Percentiles rank a stretch among this genome's conserved stretches.
Conservation (phyloP, 1,140 invertebrate genomes). For the Meloidogyne hapla region DNA sequence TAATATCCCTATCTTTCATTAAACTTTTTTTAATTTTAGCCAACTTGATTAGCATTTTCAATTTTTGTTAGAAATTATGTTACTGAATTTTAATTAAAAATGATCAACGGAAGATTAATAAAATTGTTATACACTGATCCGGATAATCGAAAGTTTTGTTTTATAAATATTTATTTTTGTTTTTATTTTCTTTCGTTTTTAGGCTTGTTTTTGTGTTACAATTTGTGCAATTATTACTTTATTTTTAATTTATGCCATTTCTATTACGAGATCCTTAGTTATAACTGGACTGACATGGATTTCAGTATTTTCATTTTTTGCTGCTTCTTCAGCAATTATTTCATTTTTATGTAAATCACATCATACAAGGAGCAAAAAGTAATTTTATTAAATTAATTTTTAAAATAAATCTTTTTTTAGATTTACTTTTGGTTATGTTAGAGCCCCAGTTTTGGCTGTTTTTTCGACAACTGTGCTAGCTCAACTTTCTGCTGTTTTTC, state of each 20-base stretch:
- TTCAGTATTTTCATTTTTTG: conserved; percentile 57
- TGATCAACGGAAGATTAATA: not conserved
- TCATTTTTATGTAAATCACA: conserved; percentile 47
- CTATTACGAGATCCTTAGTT: conserved; percentile 48
- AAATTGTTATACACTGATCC: not conserved
- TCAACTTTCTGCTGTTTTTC: conserved; percentile 61
- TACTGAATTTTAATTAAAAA: not conserved
- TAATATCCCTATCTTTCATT: not conserved
- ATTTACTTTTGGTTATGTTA: conserved; percentile 55
- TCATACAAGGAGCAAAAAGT: conserved; percentile 42
- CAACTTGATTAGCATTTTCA: no score
- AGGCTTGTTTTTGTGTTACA: conserved; percentile 25
- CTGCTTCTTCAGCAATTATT: conserved; percentile 53
- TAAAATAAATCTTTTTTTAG: conserved; percentile 34
- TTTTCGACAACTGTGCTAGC: conserved; percentile 61
- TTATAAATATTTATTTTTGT: not conserved
- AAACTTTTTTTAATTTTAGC: no score
- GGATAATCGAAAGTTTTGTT: not conserved
- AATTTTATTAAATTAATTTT: conserved; percentile 27
- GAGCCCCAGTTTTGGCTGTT: conserved; percentile 59
- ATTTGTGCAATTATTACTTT: conserved; percentile 40
- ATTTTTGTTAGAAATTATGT: not conserved
- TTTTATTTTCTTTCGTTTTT: not conserved
- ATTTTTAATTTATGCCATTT: conserved; percentile 59
- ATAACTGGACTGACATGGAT: conserved; percentile 58